These are phyloP conservation scores for Enteromius thamalakanensis DNA, from an alignment of 2,797 vertebrate species.

Conservation along the genomic window DNA sequence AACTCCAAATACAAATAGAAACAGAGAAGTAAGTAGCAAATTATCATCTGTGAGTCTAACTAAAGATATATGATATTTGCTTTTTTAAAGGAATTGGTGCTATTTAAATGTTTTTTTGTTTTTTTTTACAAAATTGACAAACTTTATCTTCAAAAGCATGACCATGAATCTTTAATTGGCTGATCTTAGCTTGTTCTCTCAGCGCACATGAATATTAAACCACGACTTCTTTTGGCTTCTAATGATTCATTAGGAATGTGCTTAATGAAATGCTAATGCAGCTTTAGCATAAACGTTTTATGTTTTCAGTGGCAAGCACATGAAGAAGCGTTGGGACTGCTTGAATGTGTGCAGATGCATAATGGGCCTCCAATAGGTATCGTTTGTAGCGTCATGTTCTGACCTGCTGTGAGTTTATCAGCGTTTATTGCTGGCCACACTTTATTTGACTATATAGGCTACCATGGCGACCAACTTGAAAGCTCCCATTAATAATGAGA, in stretches of 20 bases:
- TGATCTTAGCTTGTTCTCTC: not conserved
- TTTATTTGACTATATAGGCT: not conserved
- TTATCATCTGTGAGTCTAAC: not conserved
- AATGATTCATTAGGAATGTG: conserved; percentile 36
- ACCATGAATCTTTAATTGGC: not conserved
- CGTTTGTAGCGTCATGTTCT: not conserved
- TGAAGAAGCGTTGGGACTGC: conserved; percentile 2
- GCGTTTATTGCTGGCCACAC: not conserved
- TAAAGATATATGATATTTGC: too few relatives aligned
- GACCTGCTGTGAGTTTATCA: not conserved
- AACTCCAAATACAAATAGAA: not conserved
- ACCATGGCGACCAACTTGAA: not conserved
- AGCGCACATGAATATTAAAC: conserved; percentile 2
- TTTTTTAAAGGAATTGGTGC: not conserved
- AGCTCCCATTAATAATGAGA: not conserved
- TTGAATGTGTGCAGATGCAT: conserved; percentile 5
- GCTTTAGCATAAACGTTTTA: conserved; percentile 1
- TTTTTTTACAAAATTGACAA: not conserved
- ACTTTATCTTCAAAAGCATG: not conserved
- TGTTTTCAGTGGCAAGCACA: conserved; percentile 1
- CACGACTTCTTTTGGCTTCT: not conserved
- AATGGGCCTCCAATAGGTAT: not conserved
- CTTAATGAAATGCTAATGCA: conserved; percentile 29
- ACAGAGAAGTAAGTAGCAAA: not conserved
- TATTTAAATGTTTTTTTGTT: not conserved